Evolutionary conservation across 2,113 vertebrate species (phyloP).

Genomic region (Climacteris rufus): DNA sequence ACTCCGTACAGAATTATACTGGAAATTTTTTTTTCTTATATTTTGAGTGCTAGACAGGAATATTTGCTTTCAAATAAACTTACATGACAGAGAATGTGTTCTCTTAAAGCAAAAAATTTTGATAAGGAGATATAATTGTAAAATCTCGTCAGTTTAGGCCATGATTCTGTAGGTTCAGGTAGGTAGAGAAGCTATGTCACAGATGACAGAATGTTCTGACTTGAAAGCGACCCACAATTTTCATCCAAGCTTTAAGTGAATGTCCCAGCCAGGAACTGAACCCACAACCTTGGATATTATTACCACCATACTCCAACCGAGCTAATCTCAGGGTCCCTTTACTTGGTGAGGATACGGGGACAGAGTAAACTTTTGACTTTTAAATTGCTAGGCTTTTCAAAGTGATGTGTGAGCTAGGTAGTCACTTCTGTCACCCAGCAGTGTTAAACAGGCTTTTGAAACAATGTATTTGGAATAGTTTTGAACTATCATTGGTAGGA

Average conservation of each 20-base stretch:
- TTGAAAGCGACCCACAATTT: neutral
- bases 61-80: neutral
- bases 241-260: neutral
- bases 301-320: no score
- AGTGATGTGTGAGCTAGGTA: neutral
- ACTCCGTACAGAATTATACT: neutral
- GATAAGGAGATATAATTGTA: neutral
- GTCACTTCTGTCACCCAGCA: neutral
- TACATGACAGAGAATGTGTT: neutral
- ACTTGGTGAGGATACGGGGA: neutral
- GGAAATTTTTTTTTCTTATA: neutral
- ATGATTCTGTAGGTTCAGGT: neutral
- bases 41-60: neutral
- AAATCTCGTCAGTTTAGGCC: neutral
- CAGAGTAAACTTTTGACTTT: neutral
- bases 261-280: neutral
- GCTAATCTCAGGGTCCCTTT: neutral
- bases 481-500: neutral
- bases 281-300: neutral
- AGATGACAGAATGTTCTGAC: neutral
- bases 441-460: neutral
- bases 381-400: neutral
- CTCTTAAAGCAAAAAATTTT: neutral
- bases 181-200: rapidly evolving
- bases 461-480: neutral